Base-by-base conservation (phyloP, 2,797 vertebrate genomes). In the Myiotriccus ornatus region DNA sequence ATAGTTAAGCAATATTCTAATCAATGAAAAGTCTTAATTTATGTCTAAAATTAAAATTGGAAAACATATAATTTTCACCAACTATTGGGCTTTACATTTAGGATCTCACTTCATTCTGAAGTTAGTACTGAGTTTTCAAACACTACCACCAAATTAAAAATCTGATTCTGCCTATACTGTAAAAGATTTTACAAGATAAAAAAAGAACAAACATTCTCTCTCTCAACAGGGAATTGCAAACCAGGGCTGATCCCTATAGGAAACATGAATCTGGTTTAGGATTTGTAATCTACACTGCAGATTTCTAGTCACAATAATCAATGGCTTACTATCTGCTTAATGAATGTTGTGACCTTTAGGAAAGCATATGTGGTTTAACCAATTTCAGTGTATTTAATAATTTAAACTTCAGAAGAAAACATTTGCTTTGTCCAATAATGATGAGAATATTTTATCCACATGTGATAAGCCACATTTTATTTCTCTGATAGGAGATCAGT, bases 371-470 rank as follows among this genome's bases (percentile, higher is more conserved):
- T 96, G 97, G 97, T 97, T 98, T 97, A 98, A 98, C 97, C 97
- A 98, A 98, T 98, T 98, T 98, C 96, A 95, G 93, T 94, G 97
- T 97, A 97, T 98, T 99, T 98, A 98, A 98, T 98, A 98, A 99
- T 98, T 98, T 98, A 99, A 97, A 97, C 94, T 96, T 96, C 78
- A 56, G 97, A 97, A 98, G 97, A 98, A 98, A 98, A 97, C 96
- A 96, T 93, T 94, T 84, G 89, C 94, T 97, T 96, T 89, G 84
- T 95, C 97, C 96, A 96, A 97, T 96, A 97, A 97, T 96, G 94
- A 97, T 96, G 84, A 96, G 97, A 98, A 97, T 98, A 98, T 98
- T 95, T 97, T 98, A 98, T 98, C 97, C 95, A 86, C 93, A 92
- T 94, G 96, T 96, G 95, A 96, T 89, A 96, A 95, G 90, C 96